A percentile compares a stretch with the other conserved stretches of the same genome.
These are phyloP conservation scores for Diarsia dahlii DNA, from an alignment of 2,888 invertebrate genomes.

Conservation along the genomic window DNA sequence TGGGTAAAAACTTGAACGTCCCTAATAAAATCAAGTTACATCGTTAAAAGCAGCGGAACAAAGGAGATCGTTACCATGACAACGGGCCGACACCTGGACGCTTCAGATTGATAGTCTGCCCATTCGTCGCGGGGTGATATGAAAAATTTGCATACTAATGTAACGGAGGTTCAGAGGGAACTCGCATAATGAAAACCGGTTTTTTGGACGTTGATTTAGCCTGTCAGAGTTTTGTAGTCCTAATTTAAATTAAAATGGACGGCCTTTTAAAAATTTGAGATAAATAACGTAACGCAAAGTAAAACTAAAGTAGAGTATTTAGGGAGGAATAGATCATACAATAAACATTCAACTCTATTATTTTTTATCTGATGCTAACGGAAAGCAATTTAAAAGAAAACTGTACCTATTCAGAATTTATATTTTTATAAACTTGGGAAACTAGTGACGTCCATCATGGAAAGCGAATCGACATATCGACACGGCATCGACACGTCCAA, in stretches of 20 bases:
- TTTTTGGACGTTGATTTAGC: slow-evolving; percentile 65
- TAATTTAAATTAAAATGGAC: slow-evolving; percentile 7
- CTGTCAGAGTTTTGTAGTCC: slow-evolving; percentile 4
- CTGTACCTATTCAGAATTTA: not conserved
- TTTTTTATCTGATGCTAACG: not conserved
- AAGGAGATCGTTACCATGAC: slow-evolving; percentile 76
- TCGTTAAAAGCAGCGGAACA: slow-evolving; percentile 67
- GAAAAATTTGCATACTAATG: slow-evolving; percentile 86
- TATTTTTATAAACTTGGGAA: slow-evolving; percentile 31
- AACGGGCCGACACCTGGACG: slow-evolving; percentile 81
- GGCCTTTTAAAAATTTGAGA: not conserved
- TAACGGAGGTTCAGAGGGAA: slow-evolving; percentile 73
- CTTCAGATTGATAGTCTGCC: slow-evolving; percentile 76
- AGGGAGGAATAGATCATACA: not conserved
- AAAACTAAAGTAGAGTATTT: not conserved
- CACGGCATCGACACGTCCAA: slow-evolving; percentile 54
- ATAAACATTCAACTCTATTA: not conserved
- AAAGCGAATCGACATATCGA: slow-evolving; percentile 67
- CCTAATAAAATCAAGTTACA: slow-evolving; percentile 62
- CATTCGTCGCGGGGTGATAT: slow-evolving; percentile 76
- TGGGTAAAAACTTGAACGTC: slow-evolving; percentile 59
- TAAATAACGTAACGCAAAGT: slow-evolving; percentile 4
- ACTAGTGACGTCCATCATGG: slow-evolving; percentile 56
- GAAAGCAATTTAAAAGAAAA: slow-evolving; percentile 22
- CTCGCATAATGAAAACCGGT: slow-evolving; percentile 72